Conservation (phyloP, 92 coral and sea anemone species). For the Parazoanthus atlanticus region DNA sequence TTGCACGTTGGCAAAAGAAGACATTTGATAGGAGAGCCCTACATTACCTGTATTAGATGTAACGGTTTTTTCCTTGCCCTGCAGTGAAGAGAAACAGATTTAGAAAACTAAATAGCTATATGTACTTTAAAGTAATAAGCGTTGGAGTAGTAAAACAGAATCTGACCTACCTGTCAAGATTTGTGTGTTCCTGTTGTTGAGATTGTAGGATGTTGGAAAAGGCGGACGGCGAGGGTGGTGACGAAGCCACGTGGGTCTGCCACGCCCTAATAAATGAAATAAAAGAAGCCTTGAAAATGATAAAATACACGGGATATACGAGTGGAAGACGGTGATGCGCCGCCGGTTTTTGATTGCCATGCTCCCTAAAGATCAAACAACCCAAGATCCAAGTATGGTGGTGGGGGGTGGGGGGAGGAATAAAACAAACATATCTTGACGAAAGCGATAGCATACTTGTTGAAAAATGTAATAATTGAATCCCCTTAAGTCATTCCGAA, state of each 20-base stretch:
- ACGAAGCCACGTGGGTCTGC: conserved; percentile 66
- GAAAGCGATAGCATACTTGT: no score
- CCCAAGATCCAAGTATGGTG: no score
- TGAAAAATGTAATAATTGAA: no score
- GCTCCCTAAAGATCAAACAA: no score
- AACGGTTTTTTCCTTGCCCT: conserved; percentile 86
- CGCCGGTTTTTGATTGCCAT: no score
- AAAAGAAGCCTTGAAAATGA: no score
- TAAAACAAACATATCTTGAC: no score
- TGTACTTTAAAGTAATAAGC: not conserved
- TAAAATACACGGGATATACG: no score
- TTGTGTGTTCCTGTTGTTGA: conserved; percentile 79
- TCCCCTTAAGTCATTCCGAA: no score
- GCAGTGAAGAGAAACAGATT: not conserved
- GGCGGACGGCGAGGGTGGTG: conserved; percentile 77
- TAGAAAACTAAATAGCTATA: not conserved
- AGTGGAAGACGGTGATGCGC: no score
- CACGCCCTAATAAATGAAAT: conserved; percentile 65
- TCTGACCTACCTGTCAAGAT: conserved; percentile 64
- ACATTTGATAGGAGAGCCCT: not conserved
- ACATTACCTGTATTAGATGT: conserved; percentile 76
- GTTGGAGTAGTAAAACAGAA: not conserved
- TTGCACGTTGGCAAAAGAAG: not conserved
- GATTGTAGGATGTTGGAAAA: conserved; percentile 84
- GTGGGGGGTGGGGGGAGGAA: no score